Conservation (phyloP, 2,113 vertebrate species). For the Otolemur garnettii region DNA sequence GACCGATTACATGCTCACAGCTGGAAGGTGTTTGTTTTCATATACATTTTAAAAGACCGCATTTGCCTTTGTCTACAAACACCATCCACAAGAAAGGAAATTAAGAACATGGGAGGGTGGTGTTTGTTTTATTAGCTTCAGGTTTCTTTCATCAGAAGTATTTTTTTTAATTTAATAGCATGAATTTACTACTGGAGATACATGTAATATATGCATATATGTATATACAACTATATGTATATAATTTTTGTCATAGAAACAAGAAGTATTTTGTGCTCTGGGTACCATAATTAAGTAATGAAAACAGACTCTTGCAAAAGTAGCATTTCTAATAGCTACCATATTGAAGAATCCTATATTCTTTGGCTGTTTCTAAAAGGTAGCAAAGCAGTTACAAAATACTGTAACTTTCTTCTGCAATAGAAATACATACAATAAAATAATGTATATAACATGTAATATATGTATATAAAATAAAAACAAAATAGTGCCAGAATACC, state of each 20-base stretch:
- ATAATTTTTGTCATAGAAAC: neutral
- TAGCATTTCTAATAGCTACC: neutral
- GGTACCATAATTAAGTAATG: conserved; percentile 39
- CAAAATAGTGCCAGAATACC: neutral
- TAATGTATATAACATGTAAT: too few species aligned
- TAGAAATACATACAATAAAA: conserved; percentile 55
- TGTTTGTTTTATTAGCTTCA: conserved; percentile 66
- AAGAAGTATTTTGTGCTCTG: conserved; percentile 54
- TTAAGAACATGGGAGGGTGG: conserved; percentile 49
- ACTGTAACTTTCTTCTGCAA: neutral
- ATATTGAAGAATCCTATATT: conserved; percentile 11
- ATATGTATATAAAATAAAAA: conserved; percentile 28
- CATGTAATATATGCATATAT: neutral
- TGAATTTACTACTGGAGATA: neutral
- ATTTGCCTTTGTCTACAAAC: conserved; percentile 74
- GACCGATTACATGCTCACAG: conserved; percentile 73
- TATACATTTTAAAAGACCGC: conserved; percentile 75
- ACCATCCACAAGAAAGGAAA: conserved; percentile 68
- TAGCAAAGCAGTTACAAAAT: neutral
- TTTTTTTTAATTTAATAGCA: conserved; percentile 18
- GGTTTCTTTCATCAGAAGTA: conserved; percentile 53
- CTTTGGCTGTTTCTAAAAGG: conserved; percentile 7
- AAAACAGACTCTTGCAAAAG: conserved; percentile 46
- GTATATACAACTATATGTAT: neutral
- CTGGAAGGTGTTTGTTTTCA: conserved; percentile 64